A percentile compares a stretch with the other conserved stretches of the same genome.
These are phyloP conservation scores for Adoxophyes honmai DNA, from an alignment of 1,140 invertebrate species.

Conservation along the genomic window DNA sequence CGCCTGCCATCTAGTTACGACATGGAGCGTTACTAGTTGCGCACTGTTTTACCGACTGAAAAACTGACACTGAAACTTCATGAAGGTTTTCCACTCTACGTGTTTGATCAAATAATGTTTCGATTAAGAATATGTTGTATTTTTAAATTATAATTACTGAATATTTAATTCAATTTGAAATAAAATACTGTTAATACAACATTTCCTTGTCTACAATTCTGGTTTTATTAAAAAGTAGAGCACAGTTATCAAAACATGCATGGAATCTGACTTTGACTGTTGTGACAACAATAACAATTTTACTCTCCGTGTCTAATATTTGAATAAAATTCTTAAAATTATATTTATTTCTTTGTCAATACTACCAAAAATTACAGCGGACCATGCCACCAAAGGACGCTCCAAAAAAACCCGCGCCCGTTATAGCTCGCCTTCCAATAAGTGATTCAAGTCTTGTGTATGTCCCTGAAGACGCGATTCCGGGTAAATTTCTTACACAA, in stretches of 20 bases:
- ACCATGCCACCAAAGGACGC: slow-evolving; percentile 58
- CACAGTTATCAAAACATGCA: too few species aligned
- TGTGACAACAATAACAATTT: too few species aligned
- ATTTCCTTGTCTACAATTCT: too few species aligned
- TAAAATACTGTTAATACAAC: too few species aligned
- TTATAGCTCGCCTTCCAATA: slow-evolving; percentile 39
- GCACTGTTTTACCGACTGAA: slow-evolving; percentile 1
- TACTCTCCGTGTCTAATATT: too few species aligned
- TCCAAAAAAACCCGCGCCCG: slow-evolving; percentile 36
- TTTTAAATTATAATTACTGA: too few species aligned
- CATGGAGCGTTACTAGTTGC: not conserved
- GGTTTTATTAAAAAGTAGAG: too few species aligned
- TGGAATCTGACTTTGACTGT: too few species aligned
- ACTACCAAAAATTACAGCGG: not conserved
- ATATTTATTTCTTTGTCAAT: not conserved
- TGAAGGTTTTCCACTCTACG: not conserved
- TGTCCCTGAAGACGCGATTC: slow-evolving; percentile 44
- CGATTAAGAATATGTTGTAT: too few species aligned
- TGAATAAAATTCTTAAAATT: too few species aligned
- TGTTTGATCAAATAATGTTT: not conserved
- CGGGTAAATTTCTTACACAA: slow-evolving; percentile 29
- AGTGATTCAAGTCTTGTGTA: slow-evolving; percentile 51
- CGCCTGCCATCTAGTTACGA: slow-evolving; percentile 21
- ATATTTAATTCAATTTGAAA: too few species aligned
- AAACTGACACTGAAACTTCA: slow-evolving; percentile 6